Evolutionary conservation across 2,888 invertebrate species (phyloP), one percentile per base, ranked within the genome.

Genomic region (Stictocephala bisonia): DNA sequence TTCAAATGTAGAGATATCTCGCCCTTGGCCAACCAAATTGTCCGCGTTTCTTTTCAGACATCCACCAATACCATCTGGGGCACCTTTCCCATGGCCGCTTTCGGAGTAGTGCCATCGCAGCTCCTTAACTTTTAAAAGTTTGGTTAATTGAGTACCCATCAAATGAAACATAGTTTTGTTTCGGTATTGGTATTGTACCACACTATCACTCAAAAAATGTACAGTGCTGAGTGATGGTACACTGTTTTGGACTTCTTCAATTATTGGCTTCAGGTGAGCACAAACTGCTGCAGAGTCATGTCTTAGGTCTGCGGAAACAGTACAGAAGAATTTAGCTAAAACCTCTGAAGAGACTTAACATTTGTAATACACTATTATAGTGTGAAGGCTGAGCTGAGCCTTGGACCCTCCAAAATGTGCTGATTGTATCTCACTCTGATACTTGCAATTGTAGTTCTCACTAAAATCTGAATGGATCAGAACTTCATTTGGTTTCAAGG

Each of bases 201-300:
- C 35, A 3, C 64, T 64, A 18, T 64, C 64, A 64, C 64, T 64
- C 24, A 64, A 64, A 64, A 64, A 64, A 35, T 64, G 64, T 22
- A 64, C 40, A 40, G 64, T 64, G 20, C n/a, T 64, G 15, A 64
- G 64, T 15, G 64, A 64, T 22, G 64, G 64, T 64, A 64, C 64
- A 15, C 27, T 20, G 64, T 27, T 64, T 64, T 22, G 27, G n/a
- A 64, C 31, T 64, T 64, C 64, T 64, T 64, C 24, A 31, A 64
- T 64, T 31, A 64, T 7, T 35, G 31, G 64, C 64, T 64, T 35
- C 24, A 64, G 24, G 31, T 64, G 64, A 64, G 29, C 64, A 64
- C 64, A 64, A 64, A 64, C 64, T 64, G 64, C 64, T 64, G 64
- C 64, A 64, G 64, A 27, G 64, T 15, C 18, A 64, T 64, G 64